Conservation (phyloP, 2,888 invertebrate genomes). For the Orthonevra nobilis region DNA sequence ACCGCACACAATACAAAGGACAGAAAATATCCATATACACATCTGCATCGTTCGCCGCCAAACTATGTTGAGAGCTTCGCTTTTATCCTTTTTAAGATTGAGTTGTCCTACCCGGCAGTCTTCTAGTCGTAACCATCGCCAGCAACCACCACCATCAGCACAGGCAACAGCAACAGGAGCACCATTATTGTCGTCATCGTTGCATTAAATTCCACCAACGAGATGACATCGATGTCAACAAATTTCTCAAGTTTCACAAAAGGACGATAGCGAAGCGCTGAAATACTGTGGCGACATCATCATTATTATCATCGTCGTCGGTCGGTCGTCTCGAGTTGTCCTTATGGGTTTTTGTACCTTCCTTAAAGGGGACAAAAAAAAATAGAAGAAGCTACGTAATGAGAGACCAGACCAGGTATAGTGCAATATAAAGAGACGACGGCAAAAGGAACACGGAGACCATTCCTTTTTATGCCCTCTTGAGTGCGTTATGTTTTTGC, state of each 20-base stretch:
- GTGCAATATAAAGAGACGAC: too few species aligned
- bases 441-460: background rate
- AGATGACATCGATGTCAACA: slow-evolving; percentile 71
- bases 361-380: slow-evolving; percentile 24
- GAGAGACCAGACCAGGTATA: slow-evolving; percentile 21
- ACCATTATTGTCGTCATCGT: slow-evolving; percentile 44
- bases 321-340: too few species aligned
- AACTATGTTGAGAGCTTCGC: slow-evolving; percentile 14
- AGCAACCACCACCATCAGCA: slow-evolving; percentile 15
- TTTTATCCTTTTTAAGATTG: slow-evolving; percentile 54
- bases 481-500: slow-evolving; percentile 64
- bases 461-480: slow-evolving; percentile 41
- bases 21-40: slow-evolving; percentile 35
- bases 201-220: slow-evolving; percentile 69
- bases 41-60: slow-evolving; percentile 44
- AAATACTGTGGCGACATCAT: slow-evolving; percentile 67
- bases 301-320: slow-evolving; percentile 68
- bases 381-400: background rate
- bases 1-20: slow-evolving; percentile 24
- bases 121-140: too few species aligned
- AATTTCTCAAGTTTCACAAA: slow-evolving; percentile 70
- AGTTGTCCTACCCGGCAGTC: slow-evolving; percentile 46
- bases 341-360: slow-evolving; percentile 29
- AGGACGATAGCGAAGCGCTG: slow-evolving; percentile 56
- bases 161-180: slow-evolving; percentile 34